Evolutionary conservation across 2,888 invertebrate genomes (phyloP).

Genomic region (Piscicola geometra): DNA sequence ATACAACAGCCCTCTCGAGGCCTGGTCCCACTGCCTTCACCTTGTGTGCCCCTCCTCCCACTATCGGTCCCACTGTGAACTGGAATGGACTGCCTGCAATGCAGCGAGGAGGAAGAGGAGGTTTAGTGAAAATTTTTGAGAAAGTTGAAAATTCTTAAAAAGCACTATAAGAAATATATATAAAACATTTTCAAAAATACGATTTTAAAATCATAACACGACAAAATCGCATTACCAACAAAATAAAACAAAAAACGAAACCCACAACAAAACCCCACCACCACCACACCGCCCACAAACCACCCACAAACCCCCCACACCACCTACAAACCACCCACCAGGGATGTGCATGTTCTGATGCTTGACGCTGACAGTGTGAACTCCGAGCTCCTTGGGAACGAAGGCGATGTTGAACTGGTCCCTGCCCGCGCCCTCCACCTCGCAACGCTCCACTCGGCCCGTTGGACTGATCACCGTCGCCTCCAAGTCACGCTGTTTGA

Average conservation of each 20-base stretch:
- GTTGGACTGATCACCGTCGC: conserved; percentile 88
- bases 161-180: too few relatives aligned
- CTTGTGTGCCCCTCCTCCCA: conserved; percentile 85
- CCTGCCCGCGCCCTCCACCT: conserved; percentile 62
- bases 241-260: too few relatives aligned
- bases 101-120: too few relatives aligned
- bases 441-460: conserved; percentile 86
- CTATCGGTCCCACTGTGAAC: conserved; percentile 93
- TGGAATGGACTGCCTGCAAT: conserved; percentile 86
- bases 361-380: conserved; percentile 90
- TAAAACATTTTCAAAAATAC: too few relatives aligned
- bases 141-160: too few relatives aligned
- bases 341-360: conserved; percentile 96
- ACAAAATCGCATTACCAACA: too few relatives aligned
- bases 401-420: conserved; percentile 54
- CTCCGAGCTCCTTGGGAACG: conserved; percentile 74
- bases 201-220: too few relatives aligned
- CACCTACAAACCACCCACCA: too few relatives aligned
- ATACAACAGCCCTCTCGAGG: conserved; percentile 82
- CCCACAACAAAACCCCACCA: too few relatives aligned
- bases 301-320: too few relatives aligned
- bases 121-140: too few relatives aligned
- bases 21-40: conserved; percentile 95
- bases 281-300: too few relatives aligned
- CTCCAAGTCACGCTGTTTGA: conserved; percentile 84